Conservation (phyloP, 2,113 vertebrate genomes). For the Poeciliopsis prolifica region DNA sequence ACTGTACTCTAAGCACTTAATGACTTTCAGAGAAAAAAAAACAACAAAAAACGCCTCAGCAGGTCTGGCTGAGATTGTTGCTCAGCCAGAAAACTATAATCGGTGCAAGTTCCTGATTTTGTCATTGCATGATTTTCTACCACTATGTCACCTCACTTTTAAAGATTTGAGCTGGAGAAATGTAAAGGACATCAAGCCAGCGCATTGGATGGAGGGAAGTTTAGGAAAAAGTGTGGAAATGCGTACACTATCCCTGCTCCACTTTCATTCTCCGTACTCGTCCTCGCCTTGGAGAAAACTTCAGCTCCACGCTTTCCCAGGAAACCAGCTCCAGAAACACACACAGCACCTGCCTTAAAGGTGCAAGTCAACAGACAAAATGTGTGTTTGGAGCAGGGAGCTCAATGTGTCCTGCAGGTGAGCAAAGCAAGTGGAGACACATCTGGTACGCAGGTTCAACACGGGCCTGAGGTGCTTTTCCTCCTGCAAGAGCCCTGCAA, state of each 20-base stretch:
- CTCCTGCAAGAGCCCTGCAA: constrained; percentile 38
- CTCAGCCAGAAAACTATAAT: too few species aligned
- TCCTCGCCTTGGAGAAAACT: background rate
- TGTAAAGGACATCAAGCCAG: too few species aligned
- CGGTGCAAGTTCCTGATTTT: too few species aligned
- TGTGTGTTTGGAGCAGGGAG: constrained; percentile 37
- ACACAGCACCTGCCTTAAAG: background rate
- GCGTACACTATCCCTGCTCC: background rate
- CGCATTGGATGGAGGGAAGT: background rate
- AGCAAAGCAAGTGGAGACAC: constrained; percentile 67
- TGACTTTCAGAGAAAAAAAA: too few species aligned
- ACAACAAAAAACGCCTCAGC: too few species aligned
- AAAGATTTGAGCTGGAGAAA: too few species aligned
- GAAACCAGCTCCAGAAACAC: background rate
- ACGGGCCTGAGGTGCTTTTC: constrained; percentile 53
- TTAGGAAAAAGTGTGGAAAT: background rate
- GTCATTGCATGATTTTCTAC: too few species aligned
- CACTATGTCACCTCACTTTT: too few species aligned
- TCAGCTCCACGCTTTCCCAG: background rate
- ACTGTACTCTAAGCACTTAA: too few species aligned
- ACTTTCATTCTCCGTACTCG: background rate
- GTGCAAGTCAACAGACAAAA: constrained; percentile 10
- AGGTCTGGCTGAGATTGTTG: too few species aligned
- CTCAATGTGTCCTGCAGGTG: constrained; percentile 24
- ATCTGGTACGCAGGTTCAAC: constrained; percentile 59